Conservation (phyloP, 2,888 invertebrate species). For the Hirtodrosophila cameraria region DNA sequence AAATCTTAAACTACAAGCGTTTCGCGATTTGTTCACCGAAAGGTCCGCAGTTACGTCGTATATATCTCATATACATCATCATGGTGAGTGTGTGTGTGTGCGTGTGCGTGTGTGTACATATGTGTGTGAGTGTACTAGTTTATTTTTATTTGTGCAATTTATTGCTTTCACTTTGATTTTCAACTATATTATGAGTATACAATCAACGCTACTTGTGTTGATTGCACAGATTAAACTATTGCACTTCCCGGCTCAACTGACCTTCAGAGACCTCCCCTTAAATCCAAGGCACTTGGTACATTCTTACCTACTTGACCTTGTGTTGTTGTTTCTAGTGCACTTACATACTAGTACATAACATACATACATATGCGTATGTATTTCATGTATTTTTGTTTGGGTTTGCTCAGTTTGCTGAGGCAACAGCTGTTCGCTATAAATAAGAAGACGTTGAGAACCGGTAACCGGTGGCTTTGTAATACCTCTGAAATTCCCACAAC, state of each 20-base stretch:
- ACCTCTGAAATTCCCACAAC: slow-evolving; percentile 67
- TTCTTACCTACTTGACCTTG: slow-evolving; percentile 61
- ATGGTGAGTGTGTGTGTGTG: slow-evolving; percentile 64
- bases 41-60: slow-evolving; percentile 49
- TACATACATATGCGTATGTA: background rate
- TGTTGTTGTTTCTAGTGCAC: slow-evolving; percentile 7
- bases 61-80: slow-evolving; percentile 64
- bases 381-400: slow-evolving; percentile 1
- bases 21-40: slow-evolving; percentile 60
- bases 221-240: slow-evolving; percentile 28
- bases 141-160: slow-evolving; percentile 48
- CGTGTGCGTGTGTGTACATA: slow-evolving; percentile 15
- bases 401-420: background rate
- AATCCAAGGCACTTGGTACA: slow-evolving; percentile 12
- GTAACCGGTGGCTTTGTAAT: slow-evolving; percentile 16
- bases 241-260: slow-evolving; percentile 23
- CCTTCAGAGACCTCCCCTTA: slow-evolving; percentile 22
- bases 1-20: slow-evolving; percentile 25
- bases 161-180: slow-evolving; percentile 51
- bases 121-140: slow-evolving; percentile 21
- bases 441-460: slow-evolving; percentile 22
- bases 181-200: background rate
- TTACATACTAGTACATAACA: background rate
- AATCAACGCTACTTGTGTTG: slow-evolving; percentile 1
- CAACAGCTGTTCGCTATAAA: slow-evolving; percentile 50